Conservation (phyloP, 2,797 vertebrate species). For the Sandelia bainsii region DNA sequence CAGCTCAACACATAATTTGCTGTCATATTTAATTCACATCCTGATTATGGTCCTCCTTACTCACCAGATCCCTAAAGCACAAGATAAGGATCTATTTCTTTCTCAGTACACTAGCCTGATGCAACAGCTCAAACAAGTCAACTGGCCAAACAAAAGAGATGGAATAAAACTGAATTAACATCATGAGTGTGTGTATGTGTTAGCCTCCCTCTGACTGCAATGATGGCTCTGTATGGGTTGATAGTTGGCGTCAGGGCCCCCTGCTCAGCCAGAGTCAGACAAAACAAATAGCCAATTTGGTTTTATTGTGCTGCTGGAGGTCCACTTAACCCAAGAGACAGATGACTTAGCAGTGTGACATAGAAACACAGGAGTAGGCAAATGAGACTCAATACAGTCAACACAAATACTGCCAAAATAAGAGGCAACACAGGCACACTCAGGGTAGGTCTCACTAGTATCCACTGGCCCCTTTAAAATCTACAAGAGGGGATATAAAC, state of each 20-base stretch:
- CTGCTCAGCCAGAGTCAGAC: slow-evolving; percentile 31
- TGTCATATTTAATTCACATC: neutral
- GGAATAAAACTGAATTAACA: slow-evolving; percentile 50
- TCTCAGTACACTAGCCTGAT: slow-evolving; percentile 9
- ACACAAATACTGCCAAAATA: slow-evolving; percentile 33
- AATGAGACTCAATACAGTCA: slow-evolving; percentile 37
- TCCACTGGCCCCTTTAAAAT: neutral
- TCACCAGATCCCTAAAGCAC: neutral
- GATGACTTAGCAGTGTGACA: slow-evolving; percentile 52
- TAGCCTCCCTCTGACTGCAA: slow-evolving; percentile 39
- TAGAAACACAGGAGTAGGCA: slow-evolving; percentile 64
- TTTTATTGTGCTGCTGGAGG: slow-evolving; percentile 68
- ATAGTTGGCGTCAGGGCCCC: slow-evolving; percentile 26
- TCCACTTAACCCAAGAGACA: slow-evolving; percentile 58
- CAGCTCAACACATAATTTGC: neutral
- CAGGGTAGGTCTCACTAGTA: neutral
- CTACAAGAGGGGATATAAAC: neutral
- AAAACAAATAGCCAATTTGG: slow-evolving; percentile 67
- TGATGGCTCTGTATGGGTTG: slow-evolving; percentile 41
- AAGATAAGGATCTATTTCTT: slow-evolving; percentile 21
- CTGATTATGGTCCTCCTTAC: neutral
- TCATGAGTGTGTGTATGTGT: slow-evolving; percentile 1
- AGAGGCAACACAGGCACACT: slow-evolving; percentile 12
- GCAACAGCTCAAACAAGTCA: slow-evolving; percentile 49
- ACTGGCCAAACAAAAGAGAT: slow-evolving; percentile 43